Base-by-base conservation (phyloP, 2,888 invertebrate genomes). In the Melitaea athalia region DNA sequence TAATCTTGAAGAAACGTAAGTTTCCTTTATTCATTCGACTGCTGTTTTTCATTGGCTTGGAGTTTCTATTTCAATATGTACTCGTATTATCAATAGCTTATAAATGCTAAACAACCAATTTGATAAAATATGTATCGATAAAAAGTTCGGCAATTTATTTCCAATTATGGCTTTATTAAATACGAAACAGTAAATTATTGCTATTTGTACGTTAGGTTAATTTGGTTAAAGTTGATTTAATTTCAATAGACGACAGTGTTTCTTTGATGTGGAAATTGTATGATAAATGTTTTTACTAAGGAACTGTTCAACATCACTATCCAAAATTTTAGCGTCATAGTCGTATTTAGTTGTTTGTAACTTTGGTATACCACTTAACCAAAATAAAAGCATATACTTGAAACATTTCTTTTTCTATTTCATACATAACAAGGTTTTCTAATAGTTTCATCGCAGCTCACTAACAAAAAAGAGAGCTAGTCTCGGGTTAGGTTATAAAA, bases 1-100 rank as follows among this genome's bases (percentile, higher is more conserved):
- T 69, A 73, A 73, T 72, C 64, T 73, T 50, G 59, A 57, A 59
- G 63, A 71, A 72, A 65, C 67, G 49, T 24, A 63, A 59, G 66
- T 69, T 70, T 75, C 72, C 73, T 71, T 72, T 70, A 70, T 71
- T 68, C 69, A 68, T 69, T 67, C 66, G 57, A 55, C 50, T 57
- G 33, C 64, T 38, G 70, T 42, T 68, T 63, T 67, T 52, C 55
- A 61, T 61, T 49, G 52, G 52, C 59, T 50, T 8, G 15, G 49
- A 38, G 10, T 68, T 70, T 42, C 65, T 66, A 42, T 62, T 60
- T 11, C 67, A 67, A 53, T 3, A 64, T 45, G 15, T 42, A 52
- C 8, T 24, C 24, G 47, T n/a, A 42, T 49, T 62, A 47, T 64
- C 24, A 59, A 50, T 50, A 24, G 50, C 33, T 55, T n/a, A 33